Evolutionary conservation across 2,888 invertebrate genomes (phyloP).

Genomic region (Drosophila ezoana): DNA sequence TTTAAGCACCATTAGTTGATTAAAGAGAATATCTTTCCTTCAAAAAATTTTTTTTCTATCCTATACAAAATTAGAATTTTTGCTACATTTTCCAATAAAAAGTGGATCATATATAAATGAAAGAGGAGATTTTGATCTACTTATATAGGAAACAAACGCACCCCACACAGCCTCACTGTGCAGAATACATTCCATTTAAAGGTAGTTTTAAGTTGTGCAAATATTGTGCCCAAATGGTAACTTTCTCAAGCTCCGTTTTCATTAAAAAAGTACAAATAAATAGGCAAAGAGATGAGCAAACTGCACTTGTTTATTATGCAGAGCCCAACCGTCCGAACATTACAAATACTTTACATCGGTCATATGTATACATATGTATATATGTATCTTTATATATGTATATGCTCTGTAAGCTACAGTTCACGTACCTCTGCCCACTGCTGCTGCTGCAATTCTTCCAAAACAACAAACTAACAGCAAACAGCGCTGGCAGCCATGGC

Average conservation of each 20-base stretch:
- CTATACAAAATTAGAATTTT: no score
- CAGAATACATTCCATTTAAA: neutral
- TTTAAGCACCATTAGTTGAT: no score
- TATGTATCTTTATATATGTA: neutral
- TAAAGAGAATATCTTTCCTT: no score
- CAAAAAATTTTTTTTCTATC: no score
- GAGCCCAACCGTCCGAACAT: conserved; percentile 1
- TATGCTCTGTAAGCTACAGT: conserved; percentile 8
- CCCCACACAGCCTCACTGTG: no score
- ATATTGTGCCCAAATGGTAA: neutral
- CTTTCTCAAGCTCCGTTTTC: conserved; percentile 16
- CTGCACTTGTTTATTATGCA: conserved; percentile 39
- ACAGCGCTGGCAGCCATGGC: conserved; percentile 70
- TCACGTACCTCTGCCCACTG: neutral
- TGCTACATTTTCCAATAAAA: no score
- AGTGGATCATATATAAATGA: neutral
- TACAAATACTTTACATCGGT: conserved; percentile 45
- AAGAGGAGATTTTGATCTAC: neutral
- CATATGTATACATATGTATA: conserved; percentile 5
- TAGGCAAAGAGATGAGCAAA: conserved; percentile 2
- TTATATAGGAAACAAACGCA: no score
- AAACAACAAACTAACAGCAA: conserved; percentile 72
- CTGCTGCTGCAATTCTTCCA: conserved; percentile 52
- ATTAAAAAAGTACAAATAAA: conserved; percentile 1
- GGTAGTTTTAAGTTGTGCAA: conserved; percentile 19